Percentiles rank a stretch among this genome's conserved stretches.
Conservation (phyloP, 2,888 invertebrate species). For the Trissolcus brochymenae region DNA sequence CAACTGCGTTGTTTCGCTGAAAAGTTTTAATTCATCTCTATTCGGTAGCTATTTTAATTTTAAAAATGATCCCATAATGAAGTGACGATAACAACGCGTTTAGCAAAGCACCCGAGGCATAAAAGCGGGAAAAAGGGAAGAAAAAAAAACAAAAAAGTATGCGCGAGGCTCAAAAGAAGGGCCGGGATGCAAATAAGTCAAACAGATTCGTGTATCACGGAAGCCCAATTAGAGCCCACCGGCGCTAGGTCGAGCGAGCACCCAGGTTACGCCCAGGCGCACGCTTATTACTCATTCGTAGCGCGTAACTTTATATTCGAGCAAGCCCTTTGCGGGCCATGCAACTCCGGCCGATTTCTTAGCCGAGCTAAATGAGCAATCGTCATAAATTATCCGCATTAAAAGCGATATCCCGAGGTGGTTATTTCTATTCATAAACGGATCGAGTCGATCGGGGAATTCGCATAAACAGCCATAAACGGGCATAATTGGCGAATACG, state of each 20-base stretch:
- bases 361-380: constrained; percentile 33
- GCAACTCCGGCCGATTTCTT: constrained; percentile 34
- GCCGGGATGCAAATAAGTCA: constrained; percentile 33
- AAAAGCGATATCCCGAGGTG: constrained; percentile 18
- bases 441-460: constrained; percentile 16
- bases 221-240: constrained; percentile 72
- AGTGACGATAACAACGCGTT: constrained; percentile 1
- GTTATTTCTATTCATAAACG: constrained; percentile 23
- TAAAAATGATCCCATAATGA: not conserved
- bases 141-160: not conserved
- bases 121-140: not conserved
- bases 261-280: constrained; percentile 73
- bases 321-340: constrained; percentile 60
- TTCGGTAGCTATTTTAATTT: too few species aligned
- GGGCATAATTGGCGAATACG: constrained; percentile 10
- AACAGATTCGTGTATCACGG: constrained; percentile 69
- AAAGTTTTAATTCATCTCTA: too few species aligned
- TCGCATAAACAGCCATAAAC: constrained; percentile 25
- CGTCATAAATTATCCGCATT: constrained; percentile 48
- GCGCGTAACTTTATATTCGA: constrained; percentile 72
- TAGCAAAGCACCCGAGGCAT: not conserved
- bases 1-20: too few species aligned
- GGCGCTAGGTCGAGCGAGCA: constrained; percentile 70
- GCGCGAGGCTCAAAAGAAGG: constrained; percentile 8
- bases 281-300: constrained; percentile 74